Evolutionary conservation across 1,140 invertebrate genomes (phyloP).

Genomic region (Tribolium castaneum): DNA sequence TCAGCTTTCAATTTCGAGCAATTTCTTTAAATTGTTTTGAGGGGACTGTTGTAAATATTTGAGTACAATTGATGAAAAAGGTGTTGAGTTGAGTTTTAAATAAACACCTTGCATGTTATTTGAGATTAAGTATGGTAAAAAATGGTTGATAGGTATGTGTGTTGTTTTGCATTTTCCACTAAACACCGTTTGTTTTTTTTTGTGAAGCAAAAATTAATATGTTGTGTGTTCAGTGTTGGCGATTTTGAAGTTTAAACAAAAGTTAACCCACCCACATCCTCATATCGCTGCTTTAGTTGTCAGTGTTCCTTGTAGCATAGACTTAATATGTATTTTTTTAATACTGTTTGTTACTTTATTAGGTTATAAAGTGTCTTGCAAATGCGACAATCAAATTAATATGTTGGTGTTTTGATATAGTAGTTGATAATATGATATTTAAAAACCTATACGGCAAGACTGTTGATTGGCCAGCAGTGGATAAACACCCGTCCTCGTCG

Average conservation of each 20-base stretch:
- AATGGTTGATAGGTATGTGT: conserved; percentile 5
- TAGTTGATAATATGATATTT: conserved; percentile 45
- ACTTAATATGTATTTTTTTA: conserved; percentile 45
- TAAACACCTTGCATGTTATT: conserved; percentile 29
- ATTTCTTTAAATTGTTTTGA: background rate
- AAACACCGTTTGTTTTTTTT: conserved; percentile 30
- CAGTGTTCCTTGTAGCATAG: conserved; percentile 61
- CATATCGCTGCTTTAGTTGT: conserved; percentile 60
- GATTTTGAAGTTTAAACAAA: conserved; percentile 31
- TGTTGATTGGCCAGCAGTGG: conserved; percentile 56
- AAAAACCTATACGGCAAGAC: conserved; percentile 39
- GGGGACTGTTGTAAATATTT: background rate
- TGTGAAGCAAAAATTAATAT: conserved; percentile 36
- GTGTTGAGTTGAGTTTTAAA: background rate
- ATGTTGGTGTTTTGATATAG: conserved; percentile 41
- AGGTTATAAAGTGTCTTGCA: conserved; percentile 54
- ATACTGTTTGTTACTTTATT: conserved; percentile 51
- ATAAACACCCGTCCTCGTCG: conserved; percentile 56
- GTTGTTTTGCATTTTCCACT: conserved; percentile 34
- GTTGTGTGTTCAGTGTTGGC: conserved; percentile 37
- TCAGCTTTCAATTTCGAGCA: background rate
- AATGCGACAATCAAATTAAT: conserved; percentile 41
- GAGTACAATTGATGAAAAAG: background rate
- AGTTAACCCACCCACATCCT: conserved; percentile 39
- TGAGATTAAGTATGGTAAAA: background rate